These are phyloP conservation scores for Synergus laeviventris DNA, from an alignment of 2,888 invertebrate genomes.

Conservation along the genomic window DNA sequence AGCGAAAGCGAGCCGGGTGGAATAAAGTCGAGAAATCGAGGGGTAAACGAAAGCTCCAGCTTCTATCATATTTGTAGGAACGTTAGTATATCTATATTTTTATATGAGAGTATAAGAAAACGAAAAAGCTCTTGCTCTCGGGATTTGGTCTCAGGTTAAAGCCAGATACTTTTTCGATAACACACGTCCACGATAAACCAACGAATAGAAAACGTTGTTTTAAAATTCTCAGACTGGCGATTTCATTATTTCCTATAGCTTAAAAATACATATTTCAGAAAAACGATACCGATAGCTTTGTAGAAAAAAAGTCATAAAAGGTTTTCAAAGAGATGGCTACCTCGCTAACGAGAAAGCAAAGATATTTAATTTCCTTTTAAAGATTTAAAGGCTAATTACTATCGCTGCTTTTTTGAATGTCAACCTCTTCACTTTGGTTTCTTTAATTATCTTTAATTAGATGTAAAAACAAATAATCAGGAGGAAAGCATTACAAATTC, in stretches of 20 bases:
- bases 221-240: constrained; percentile 7
- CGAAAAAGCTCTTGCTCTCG: constrained; percentile 19
- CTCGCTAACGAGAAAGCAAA: neutral
- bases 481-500: too few species aligned
- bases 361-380: neutral
- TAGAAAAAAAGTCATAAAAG: neutral
- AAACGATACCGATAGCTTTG: neutral
- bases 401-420: too few species aligned
- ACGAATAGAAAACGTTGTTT: neutral
- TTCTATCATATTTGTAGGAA: constrained; percentile 25
- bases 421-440: too few species aligned
- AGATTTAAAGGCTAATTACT: neutral
- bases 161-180: constrained; percentile 31
- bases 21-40: constrained; percentile 34
- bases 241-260: constrained; percentile 1
- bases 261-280: constrained; percentile 4
- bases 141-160: constrained; percentile 30
- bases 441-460: too few species aligned
- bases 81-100: constrained; percentile 32
- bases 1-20: constrained; percentile 5
- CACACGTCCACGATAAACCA: constrained; percentile 27
- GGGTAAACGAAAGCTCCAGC: constrained; percentile 27
- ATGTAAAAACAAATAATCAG: too few species aligned
- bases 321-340: neutral
- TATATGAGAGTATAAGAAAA: neutral